Percentiles rank a stretch among this genome's conserved stretches.
Evolutionary conservation across 2,797 vertebrate species (phyloP).

Genomic region (Poliocrania exsul): DNA sequence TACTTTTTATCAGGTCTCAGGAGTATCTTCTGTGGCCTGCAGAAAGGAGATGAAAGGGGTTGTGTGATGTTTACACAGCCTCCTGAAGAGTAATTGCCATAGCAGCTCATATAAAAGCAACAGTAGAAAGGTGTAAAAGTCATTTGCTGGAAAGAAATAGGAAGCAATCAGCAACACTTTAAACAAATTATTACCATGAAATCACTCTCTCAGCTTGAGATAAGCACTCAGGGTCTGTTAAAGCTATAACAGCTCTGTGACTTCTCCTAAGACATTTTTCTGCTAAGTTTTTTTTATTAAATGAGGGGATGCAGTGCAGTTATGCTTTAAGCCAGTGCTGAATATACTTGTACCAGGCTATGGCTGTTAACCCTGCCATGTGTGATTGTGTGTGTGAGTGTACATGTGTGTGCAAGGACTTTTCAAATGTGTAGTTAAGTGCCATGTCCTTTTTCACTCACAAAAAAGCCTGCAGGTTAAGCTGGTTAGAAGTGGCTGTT

Average conservation of each 20-base stretch:
- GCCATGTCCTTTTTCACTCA: fast-evolving
- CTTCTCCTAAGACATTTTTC: conserved; percentile 40
- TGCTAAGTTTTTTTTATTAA: conserved; percentile 42
- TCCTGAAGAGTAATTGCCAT: conserved; percentile 57
- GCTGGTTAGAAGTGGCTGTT: background rate
- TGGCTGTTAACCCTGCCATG: fast-evolving
- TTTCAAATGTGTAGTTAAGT: background rate
- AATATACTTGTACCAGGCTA: background rate
- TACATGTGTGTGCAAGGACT: background rate
- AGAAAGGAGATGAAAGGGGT: conserved; percentile 49
- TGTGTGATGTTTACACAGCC: conserved; percentile 49
- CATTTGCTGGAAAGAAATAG: conserved; percentile 79
- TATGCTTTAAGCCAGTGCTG: background rate
- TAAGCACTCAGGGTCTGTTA: conserved; percentile 72
- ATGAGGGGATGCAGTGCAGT: background rate
- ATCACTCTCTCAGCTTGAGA: conserved; percentile 76
- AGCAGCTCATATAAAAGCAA: conserved; percentile 61
- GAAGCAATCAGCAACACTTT: conserved; percentile 83
- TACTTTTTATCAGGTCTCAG: conserved; percentile 33
- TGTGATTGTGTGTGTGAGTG: background rate
- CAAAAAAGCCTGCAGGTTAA: background rate
- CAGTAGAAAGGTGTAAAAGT: conserved; percentile 81
- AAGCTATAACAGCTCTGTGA: conserved; percentile 60
- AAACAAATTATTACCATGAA: conserved; percentile 82
- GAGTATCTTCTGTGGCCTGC: conserved; percentile 19